Percentiles rank a stretch among this genome's conserved stretches.
Evolutionary conservation across 1,140 invertebrate genomes (phyloP).

Genomic region (Drosophila lacertosa): DNA sequence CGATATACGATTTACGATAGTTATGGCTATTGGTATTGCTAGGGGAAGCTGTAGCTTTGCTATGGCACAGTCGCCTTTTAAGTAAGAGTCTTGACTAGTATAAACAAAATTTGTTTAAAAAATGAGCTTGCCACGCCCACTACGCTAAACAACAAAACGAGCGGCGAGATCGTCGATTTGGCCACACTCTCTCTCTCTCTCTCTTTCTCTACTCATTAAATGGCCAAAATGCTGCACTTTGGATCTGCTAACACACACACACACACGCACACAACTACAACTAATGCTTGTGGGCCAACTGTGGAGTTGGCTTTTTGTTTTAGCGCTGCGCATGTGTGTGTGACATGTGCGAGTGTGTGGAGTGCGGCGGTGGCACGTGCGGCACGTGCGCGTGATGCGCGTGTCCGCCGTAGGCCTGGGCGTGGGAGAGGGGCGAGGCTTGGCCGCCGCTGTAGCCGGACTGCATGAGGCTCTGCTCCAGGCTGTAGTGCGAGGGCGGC

Average conservation of each 20-base stretch:
- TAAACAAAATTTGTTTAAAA: constrained; percentile 52
- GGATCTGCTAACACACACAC: constrained; percentile 57
- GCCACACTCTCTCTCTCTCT: too few species aligned
- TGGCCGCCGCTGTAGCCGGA: constrained; percentile 85
- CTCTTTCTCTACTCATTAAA: too few species aligned
- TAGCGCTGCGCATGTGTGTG: constrained; percentile 83
- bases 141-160: constrained; percentile 70
- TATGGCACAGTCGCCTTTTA: constrained; percentile 78
- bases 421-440: constrained; percentile 83
- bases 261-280: constrained; percentile 15
- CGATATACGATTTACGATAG: neutral
- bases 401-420: constrained; percentile 80
- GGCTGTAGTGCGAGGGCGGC: constrained; percentile 78
- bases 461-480: constrained; percentile 84
- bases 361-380: constrained; percentile 79
- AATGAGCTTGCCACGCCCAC: constrained; percentile 45
- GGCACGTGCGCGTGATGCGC: constrained; percentile 80
- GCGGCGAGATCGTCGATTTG: constrained; percentile 70
- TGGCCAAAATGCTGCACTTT: constrained; percentile 68
- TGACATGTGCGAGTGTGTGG: constrained; percentile 83
- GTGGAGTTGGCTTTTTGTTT: too few species aligned
- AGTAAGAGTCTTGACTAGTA: constrained; percentile 78
- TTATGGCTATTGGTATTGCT: constrained; percentile 1
- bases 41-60: constrained; percentile 61
- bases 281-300: too few species aligned